Percentiles rank a stretch among this genome's conserved stretches.
Conservation (phyloP, 1,140 invertebrate species). For the Streblospio benedicti region DNA sequence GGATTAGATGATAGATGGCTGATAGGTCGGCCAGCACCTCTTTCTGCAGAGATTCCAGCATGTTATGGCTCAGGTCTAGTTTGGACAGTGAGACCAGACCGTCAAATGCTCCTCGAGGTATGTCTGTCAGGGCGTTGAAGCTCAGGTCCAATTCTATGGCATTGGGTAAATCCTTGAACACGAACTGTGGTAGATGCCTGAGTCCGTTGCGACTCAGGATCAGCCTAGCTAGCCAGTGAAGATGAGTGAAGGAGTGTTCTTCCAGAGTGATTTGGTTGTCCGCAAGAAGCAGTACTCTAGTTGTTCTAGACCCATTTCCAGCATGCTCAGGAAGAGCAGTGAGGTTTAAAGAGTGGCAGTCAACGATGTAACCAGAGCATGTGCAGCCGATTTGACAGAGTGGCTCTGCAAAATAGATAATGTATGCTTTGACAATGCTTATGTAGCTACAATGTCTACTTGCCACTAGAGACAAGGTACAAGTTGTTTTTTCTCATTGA, state of each 20-base stretch:
- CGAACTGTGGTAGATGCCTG: not conserved
- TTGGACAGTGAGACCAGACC: constrained; percentile 4
- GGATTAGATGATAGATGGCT: not conserved
- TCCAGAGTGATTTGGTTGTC: not conserved
- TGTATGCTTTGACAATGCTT: no score
- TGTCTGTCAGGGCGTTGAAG: constrained; percentile 7
- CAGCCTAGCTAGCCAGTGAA: constrained; percentile 1
- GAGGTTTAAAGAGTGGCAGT: not conserved
- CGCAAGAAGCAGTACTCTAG: not conserved
- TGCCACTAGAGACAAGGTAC: no score
- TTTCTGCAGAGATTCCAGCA: not conserved
- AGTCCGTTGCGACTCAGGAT: not conserved
- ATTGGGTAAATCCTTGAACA: constrained; percentile 10
- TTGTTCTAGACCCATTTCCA: not conserved
- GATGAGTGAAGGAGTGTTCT: not conserved
- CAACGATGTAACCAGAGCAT: not conserved
- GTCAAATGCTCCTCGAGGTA: constrained; percentile 1
- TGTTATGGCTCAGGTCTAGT: constrained; percentile 12
- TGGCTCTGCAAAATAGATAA: no score
- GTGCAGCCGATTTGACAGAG: no score
- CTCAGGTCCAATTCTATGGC: constrained; percentile 11
- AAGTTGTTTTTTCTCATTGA: no score
- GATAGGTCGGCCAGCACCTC: not conserved
- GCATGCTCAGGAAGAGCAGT: not conserved
- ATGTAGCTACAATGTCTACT: no score